phyloP scores from a whole-genome alignment of 2,113 vertebrate genomes.

The Donacobius atricapilla region DNA sequence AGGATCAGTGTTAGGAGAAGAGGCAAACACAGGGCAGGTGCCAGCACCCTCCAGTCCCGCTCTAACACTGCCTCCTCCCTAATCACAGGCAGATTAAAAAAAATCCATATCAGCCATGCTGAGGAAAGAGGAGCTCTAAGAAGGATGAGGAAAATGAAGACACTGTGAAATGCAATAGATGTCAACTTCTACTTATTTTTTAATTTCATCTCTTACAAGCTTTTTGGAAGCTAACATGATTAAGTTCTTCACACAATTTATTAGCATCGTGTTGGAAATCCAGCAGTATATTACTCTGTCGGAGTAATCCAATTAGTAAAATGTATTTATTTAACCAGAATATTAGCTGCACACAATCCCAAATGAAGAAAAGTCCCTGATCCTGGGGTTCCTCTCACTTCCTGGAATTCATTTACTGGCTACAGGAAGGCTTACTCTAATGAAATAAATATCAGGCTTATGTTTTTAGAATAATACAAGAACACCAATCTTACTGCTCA shows the following conservation, averaged over 20 bases:
- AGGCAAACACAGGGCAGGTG: not conserved
- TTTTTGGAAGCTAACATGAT: slow-evolving; percentile 74
- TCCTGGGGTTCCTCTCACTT: not conserved
- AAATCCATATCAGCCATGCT: slow-evolving; percentile 24
- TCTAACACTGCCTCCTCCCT: not conserved
- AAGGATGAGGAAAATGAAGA: slow-evolving; percentile 60
- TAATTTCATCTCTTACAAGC: slow-evolving; percentile 74
- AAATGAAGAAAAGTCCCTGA: slow-evolving; percentile 50
- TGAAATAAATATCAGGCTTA: slow-evolving; percentile 41
- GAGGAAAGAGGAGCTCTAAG: slow-evolving; percentile 37
- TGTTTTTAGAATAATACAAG: slow-evolving; percentile 42
- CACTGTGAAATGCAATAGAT: slow-evolving; percentile 58
- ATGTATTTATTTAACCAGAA: slow-evolving; percentile 73
- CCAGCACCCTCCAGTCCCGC: not conserved
- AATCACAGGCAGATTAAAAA: slow-evolving; percentile 55
- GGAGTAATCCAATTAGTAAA: slow-evolving; percentile 79
- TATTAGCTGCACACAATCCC: slow-evolving; percentile 55
- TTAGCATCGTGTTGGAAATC: slow-evolving; percentile 77
- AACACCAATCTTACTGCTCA: slow-evolving; percentile 21
- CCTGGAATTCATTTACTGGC: slow-evolving; percentile 38
- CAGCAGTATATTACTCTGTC: slow-evolving; percentile 65
- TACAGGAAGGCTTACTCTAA: slow-evolving; percentile 42
- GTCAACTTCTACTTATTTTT: slow-evolving; percentile 70
- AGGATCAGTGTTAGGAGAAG: not conserved
- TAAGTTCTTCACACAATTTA: slow-evolving; percentile 78